Evolutionary conservation across 2,113 vertebrate species (phyloP).

Genomic region (Camelus bactrianus): DNA sequence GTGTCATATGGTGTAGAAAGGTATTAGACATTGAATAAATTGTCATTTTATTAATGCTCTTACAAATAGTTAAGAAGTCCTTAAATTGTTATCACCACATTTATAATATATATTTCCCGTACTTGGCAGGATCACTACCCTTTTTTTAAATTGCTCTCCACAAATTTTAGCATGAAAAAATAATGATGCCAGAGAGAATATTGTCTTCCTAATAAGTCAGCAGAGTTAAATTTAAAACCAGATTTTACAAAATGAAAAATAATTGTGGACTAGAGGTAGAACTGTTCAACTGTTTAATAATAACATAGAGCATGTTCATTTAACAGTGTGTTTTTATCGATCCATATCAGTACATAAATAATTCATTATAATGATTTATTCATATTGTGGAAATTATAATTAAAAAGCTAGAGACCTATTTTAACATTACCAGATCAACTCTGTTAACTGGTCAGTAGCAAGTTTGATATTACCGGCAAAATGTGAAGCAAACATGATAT

Average conservation of each 20-base stretch:
- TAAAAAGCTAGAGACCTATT: not conserved
- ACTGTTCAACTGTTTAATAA: not conserved
- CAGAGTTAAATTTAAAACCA: conserved; percentile 8
- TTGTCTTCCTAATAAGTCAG: not conserved
- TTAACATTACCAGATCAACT: conserved; percentile 12
- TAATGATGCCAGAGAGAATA: not conserved
- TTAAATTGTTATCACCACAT: not conserved
- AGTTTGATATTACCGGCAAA: not conserved
- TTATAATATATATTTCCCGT: not conserved
- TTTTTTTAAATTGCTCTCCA: not conserved
- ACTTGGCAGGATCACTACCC: not conserved
- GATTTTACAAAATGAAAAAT: conserved; percentile 28
- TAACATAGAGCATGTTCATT: not conserved
- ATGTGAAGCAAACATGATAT: not conserved
- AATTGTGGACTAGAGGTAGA: not conserved
- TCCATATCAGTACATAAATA: not conserved
- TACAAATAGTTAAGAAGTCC: conserved; percentile 12
- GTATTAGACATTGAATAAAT: not conserved
- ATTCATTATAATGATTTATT: not conserved
- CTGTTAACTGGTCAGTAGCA: not conserved
- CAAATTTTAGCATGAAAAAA: conserved; percentile 32
- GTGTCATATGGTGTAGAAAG: not conserved
- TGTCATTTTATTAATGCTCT: conserved; percentile 12
- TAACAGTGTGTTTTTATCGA: not conserved
- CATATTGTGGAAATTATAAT: not conserved